These are phyloP conservation scores for Hippolais icterina DNA, from an alignment of 2,113 vertebrate genomes.

Conservation along the genomic window DNA sequence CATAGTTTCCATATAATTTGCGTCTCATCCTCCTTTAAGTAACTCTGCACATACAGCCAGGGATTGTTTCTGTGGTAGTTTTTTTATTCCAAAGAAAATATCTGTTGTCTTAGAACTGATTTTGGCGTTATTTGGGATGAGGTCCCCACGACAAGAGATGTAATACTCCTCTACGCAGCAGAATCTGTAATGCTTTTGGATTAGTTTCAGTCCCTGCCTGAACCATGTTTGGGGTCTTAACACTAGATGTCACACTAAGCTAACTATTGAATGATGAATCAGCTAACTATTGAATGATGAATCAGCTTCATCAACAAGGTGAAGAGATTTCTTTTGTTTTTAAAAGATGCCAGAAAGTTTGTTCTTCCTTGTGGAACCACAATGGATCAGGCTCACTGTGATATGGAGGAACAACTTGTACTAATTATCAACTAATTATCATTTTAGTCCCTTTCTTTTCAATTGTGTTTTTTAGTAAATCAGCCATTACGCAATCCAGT, in stretches of 20 bases:
- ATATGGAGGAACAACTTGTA: not conserved
- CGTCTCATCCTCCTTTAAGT: not conserved
- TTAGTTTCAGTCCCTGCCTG: not conserved
- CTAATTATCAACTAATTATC: not conserved
- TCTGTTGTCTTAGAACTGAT: not conserved
- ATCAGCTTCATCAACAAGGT: not conserved
- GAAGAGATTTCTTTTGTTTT: not conserved
- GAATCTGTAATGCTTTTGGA: not conserved
- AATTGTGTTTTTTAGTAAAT: not conserved
- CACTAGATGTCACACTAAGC: slow-evolving; percentile 76
- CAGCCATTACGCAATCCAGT: not conserved
- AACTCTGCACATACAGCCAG: not conserved
- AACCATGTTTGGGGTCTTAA: not conserved
- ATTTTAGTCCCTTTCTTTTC: not conserved
- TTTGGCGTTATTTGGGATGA: not conserved
- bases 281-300: slow-evolving; percentile 28
- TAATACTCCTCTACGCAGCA: not conserved
- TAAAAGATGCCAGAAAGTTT: not conserved
- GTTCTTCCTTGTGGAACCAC: not conserved
- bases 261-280: slow-evolving; percentile 1
- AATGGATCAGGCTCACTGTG: not conserved
- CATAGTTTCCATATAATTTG: not conserved
- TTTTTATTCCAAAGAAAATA: not conserved
- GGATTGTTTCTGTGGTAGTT: not conserved
- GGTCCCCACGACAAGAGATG: not conserved